Conservation (phyloP, 2,797 vertebrate genomes). For the Fringilla coelebs region DNA sequence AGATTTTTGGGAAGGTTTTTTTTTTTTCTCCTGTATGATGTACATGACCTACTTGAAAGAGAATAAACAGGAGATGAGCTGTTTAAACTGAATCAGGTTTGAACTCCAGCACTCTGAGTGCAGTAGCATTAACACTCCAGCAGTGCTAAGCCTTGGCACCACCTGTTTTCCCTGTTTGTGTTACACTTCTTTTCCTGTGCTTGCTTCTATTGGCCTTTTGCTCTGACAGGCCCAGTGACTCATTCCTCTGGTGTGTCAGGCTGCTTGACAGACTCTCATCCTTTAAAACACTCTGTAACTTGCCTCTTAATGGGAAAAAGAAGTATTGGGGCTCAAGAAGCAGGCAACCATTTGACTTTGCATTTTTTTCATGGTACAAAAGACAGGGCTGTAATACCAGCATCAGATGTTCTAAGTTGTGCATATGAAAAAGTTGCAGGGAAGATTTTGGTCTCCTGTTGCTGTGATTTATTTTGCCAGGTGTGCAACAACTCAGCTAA, state of each 20-base stretch:
- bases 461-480: slow-evolving; percentile 67
- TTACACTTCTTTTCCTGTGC: slow-evolving; percentile 42
- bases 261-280: neutral
- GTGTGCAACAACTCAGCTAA: slow-evolving; percentile 45
- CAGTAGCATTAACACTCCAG: slow-evolving; percentile 53
- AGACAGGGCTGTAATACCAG: neutral
- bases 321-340: neutral
- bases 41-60: neutral
- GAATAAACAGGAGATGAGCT: neutral
- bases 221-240: slow-evolving; percentile 7
- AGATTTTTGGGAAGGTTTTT: neutral
- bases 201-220: slow-evolving; percentile 17
- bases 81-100: neutral
- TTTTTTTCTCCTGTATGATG: neutral
- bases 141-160: slow-evolving; percentile 55
- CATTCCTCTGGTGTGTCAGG: neutral
- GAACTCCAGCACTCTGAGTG: neutral
- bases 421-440: slow-evolving; percentile 30
- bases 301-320: slow-evolving; percentile 1
- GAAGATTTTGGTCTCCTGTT: slow-evolving; percentile 41
- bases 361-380: neutral
- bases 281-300: neutral
- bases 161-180: slow-evolving; percentile 46
- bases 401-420: neutral
- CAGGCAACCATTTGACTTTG: slow-evolving; percentile 7